Base-by-base conservation (phyloP, 2,888 invertebrate species). In the Lysandra coridon region DNA sequence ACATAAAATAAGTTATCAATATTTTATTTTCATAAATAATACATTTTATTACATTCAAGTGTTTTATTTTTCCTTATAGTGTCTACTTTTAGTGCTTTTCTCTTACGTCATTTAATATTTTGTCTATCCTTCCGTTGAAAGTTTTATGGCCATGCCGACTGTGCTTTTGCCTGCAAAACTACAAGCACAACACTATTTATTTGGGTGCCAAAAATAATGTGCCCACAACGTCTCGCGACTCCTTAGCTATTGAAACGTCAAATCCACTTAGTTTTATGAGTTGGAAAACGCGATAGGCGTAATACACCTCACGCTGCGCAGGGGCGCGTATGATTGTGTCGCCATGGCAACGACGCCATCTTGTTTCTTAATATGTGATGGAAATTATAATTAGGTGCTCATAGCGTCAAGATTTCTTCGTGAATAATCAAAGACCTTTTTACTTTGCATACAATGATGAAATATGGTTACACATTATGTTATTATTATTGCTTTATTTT, bases 231-330 rank as follows among this genome's bases (percentile, higher is more conserved):
- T 80, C 80, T 83, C 84, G 69, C 73, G 84, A 85, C 84, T 83
- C 84, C 84, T 84, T 88, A 90, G 87, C 90, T 92, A 92, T 92
- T 92, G 92, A 92, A 91, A 90, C 90, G 87, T 91, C 87, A 90
- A 91, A 92, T 92, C 91, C 92, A 92, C 92, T 92, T 91, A 92
- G 91, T 88, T 91, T 90, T 90, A 92, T 92, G 92, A 88, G 85
- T 88, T 87, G 92, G 92, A 92, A 92, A 93, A 93, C 90, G 87
- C 86, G 89, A 23, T 23, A 23, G 23, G 23, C 23, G 23, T 23
- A 23, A 90, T 89, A 88, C 84, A 84, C 84, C 82, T 74, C 80
- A 79, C 64, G 83, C 81, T 81, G 82, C 81, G 83, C 81, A 82
- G 82, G 84, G 85, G 84, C 84, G 83, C 80, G 81, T 80, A 83